These are phyloP conservation scores for Leptopilina myrica DNA, from an alignment of 2,888 invertebrate species.

Conservation along the genomic window DNA sequence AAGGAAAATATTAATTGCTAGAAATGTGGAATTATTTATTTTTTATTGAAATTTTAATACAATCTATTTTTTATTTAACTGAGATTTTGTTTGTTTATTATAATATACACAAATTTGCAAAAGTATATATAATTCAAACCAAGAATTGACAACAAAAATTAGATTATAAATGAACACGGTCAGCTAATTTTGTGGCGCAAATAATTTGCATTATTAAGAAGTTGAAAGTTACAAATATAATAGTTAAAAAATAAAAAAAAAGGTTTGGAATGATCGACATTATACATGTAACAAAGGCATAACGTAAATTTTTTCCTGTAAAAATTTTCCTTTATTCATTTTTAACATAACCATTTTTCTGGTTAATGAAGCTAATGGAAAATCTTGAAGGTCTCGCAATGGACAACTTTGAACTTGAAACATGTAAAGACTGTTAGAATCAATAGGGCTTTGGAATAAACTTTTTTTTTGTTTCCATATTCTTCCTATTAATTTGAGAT, in stretches of 20 bases:
- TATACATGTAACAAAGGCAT: background rate
- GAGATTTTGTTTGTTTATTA: too few relatives aligned
- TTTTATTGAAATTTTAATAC: too few relatives aligned
- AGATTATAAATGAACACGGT: too few relatives aligned
- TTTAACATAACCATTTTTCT: background rate
- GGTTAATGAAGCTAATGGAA: background rate
- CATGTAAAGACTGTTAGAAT: background rate
- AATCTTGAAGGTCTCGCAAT: background rate
- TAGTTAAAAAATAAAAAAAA: too few relatives aligned
- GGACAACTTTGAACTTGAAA: background rate
- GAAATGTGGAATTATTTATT: too few relatives aligned
- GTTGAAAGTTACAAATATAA: background rate
- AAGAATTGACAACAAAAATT: too few relatives aligned
- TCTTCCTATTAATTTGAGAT: background rate
- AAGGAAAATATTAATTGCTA: too few relatives aligned
- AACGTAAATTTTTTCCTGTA: background rate
- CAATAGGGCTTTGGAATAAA: background rate
- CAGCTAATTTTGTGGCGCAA: too few relatives aligned
- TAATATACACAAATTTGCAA: too few relatives aligned
- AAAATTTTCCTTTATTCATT: background rate
- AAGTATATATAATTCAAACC: too few relatives aligned
- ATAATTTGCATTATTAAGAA: too few relatives aligned
- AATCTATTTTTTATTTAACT: too few relatives aligned
- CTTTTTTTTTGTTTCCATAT: background rate
- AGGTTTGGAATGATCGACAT: background rate